phyloP scores from a whole-genome alignment of 2,888 invertebrate genomes.

The Melanargia galathea region DNA sequence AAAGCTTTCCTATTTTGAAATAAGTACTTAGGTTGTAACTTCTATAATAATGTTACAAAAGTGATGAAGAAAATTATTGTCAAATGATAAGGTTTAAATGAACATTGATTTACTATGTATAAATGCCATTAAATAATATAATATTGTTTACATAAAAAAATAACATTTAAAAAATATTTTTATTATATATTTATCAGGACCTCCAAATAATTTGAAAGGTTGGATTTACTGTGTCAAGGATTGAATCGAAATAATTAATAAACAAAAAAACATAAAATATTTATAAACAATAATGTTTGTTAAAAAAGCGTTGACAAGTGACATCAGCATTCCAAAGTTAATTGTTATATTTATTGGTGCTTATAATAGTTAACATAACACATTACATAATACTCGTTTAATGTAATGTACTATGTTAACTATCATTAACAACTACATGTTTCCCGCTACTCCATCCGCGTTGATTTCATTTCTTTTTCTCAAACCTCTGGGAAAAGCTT shows the following conservation, averaged over 20 bases:
- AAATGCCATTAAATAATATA: neutral
- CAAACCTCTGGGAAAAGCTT: too few relatives aligned
- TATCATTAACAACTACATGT: too few relatives aligned
- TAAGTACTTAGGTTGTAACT: too few relatives aligned
- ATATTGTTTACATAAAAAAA: neutral
- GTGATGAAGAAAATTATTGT: too few relatives aligned
- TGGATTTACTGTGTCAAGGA: conserved; percentile 10
- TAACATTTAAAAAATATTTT: conserved; percentile 15
- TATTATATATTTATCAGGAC: conserved; percentile 18
- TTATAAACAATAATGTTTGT: conserved; percentile 5
- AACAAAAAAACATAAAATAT: conserved; percentile 7
- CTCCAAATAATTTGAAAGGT: conserved; percentile 17
- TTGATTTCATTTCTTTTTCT: too few relatives aligned
- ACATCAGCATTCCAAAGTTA: neutral
- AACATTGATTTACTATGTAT: too few relatives aligned
- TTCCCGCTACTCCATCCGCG: too few relatives aligned
- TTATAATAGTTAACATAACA: neutral
- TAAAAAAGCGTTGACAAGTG: neutral
- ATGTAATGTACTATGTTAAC: too few relatives aligned
- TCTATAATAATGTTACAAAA: too few relatives aligned
- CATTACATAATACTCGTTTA: too few relatives aligned
- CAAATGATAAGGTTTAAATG: too few relatives aligned
- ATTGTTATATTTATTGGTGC: conserved; percentile 1
- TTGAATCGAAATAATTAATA: conserved; percentile 1
- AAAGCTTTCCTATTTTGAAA: too few relatives aligned